Evolutionary conservation across 2,113 vertebrate species (phyloP).

Genomic region (Glaucidium brasilianum): DNA sequence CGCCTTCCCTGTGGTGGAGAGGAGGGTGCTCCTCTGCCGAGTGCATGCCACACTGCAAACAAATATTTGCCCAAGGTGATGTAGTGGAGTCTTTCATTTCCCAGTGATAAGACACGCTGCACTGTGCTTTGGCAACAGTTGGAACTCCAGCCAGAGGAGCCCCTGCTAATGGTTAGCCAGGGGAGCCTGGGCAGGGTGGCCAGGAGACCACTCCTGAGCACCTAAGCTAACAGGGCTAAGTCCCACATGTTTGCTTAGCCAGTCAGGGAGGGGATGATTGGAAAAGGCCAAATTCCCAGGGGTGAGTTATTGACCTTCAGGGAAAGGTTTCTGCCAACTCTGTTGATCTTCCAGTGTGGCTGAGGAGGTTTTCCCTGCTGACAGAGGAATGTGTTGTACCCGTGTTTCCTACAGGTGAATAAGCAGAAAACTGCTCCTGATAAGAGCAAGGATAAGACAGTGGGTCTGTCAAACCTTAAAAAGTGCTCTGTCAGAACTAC

Average conservation of each 20-base stretch:
- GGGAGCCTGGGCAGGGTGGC: not conserved
- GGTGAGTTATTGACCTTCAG: not conserved
- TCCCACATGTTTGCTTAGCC: slow-evolving; percentile 18
- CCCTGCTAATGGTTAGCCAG: slow-evolving; percentile 27
- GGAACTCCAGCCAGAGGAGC: not conserved
- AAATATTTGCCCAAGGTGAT: not conserved
- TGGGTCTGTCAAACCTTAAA: not conserved
- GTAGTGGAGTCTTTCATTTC: not conserved
- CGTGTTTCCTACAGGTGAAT: slow-evolving; percentile 6
- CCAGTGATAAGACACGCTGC: not conserved
- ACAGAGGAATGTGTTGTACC: slow-evolving; percentile 35
- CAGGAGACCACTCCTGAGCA: not conserved
- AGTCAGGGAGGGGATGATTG: not conserved
- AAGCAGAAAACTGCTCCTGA: not conserved
- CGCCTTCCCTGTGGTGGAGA: not conserved
- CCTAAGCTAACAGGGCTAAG: slow-evolving; percentile 8
- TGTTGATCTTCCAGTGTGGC: not conserved
- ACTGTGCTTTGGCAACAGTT: not conserved
- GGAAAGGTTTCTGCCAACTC: slow-evolving; percentile 2
- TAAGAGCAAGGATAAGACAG: not conserved
- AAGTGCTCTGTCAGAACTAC: not conserved
- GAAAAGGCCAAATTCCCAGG: slow-evolving; percentile 14
- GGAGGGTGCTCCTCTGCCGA: not conserved
- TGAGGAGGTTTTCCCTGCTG: not conserved
- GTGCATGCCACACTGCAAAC: not conserved